A percentile compares a stretch with the other conserved stretches of the same genome.
These are phyloP conservation scores for Metacarcinus magister DNA, from an alignment of 2,888 invertebrate genomes.

Conservation along the genomic window DNA sequence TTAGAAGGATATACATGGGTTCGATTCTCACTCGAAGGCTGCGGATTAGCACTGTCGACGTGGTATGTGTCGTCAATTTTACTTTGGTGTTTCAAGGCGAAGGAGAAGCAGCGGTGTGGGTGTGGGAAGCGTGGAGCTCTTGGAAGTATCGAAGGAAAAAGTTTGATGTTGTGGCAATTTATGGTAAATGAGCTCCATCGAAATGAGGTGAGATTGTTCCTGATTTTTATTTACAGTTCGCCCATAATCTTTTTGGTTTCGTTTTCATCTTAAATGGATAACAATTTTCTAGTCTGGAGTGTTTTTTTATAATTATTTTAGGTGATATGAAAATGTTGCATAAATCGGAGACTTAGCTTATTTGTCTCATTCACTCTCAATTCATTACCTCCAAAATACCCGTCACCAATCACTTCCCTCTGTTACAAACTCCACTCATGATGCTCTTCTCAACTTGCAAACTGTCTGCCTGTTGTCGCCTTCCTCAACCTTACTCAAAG, in stretches of 20 bases:
- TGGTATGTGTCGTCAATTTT: background rate
- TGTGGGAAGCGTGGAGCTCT: background rate
- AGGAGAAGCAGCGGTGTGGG: background rate
- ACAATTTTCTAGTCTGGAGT: background rate
- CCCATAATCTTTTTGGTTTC: background rate
- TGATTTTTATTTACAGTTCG: background rate
- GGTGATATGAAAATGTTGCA: background rate
- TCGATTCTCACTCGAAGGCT: background rate
- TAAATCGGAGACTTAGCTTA: background rate
- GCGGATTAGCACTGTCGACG: background rate
- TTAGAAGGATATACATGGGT: background rate
- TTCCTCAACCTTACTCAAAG: background rate
- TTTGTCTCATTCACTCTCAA: background rate
- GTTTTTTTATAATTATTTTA: background rate
- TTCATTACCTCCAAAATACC: background rate
- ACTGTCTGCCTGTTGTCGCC: slow-evolving; percentile 1
- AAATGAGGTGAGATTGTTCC: background rate
- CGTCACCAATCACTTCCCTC: background rate
- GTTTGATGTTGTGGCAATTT: background rate
- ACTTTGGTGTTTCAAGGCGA: background rate
- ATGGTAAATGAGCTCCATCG: background rate
- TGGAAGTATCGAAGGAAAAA: background rate
- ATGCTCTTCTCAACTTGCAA: background rate
- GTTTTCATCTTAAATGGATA: background rate
- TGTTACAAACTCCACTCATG: background rate